Evolutionary conservation across 1,140 invertebrate genomes (phyloP).

Genomic region (Epicauta chinensis): DNA sequence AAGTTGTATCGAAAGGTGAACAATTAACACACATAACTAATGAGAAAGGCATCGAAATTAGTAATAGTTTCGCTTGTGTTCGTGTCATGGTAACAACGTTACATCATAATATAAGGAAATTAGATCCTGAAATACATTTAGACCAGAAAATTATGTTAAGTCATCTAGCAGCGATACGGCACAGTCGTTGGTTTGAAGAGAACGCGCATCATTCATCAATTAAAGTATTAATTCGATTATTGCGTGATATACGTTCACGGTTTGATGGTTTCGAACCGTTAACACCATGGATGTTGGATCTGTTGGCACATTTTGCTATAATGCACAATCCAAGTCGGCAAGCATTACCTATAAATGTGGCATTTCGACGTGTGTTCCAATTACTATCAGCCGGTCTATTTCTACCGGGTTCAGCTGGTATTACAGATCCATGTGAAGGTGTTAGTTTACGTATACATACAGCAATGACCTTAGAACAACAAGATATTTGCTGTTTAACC

Average conservation of each 20-base stretch:
- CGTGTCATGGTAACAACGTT: constrained; percentile 88
- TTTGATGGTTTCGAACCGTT: constrained; percentile 87
- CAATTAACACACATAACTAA: constrained; percentile 57
- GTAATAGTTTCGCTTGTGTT: constrained; percentile 74
- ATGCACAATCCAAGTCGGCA: constrained; percentile 94
- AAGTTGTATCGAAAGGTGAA: constrained; percentile 53
- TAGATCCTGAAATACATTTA: constrained; percentile 88
- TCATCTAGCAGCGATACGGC: constrained; percentile 88
- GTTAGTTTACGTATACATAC: constrained; percentile 86
- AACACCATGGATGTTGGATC: constrained; percentile 94
- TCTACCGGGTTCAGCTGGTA: constrained; percentile 89
- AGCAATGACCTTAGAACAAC: constrained; percentile 86
- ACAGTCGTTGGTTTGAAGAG: constrained; percentile 97
- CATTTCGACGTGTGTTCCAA: constrained; percentile 81
- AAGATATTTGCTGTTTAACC: constrained; percentile 89
- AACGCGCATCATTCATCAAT: constrained; percentile 96
- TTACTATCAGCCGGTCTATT: constrained; percentile 91
- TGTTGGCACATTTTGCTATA: constrained; percentile 92
- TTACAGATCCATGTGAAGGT: constrained; percentile 90
- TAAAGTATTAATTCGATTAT: constrained; percentile 87
- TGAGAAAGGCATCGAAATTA: constrained; percentile 78
- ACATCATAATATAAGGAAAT: constrained; percentile 85
- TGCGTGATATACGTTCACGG: constrained; percentile 82
- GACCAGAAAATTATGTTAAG: constrained; percentile 80
- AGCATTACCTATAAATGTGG: constrained; percentile 85